Evolutionary conservation across 2,888 invertebrate genomes (phyloP), one percentile per base, ranked within the genome.

Genomic region (Drosophila kanekoi): DNA sequence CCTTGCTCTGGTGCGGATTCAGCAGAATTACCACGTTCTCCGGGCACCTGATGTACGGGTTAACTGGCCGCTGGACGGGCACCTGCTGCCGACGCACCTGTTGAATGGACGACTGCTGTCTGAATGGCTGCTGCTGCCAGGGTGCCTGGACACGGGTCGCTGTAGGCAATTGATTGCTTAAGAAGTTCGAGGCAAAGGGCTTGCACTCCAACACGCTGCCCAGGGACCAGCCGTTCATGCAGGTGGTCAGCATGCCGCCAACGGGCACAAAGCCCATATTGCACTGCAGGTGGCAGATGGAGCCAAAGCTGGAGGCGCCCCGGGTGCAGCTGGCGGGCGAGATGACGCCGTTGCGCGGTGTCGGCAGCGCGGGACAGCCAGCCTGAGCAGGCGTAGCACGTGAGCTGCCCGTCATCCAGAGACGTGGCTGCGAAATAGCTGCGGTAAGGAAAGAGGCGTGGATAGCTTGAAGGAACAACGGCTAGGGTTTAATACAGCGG

Each of bases 1-100:
- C 88, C 5, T 83, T 90, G 10, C 68, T 76, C 41, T 92, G 91
- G 0, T 81, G 89, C 1, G 76, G 93, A 2, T 94, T 93, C 48
- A 95, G 92, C 48, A 93, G 93, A 37, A 94, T 93, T 35, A 93
- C 94, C 43, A 95, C 92, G 80, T 94, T 94, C 43, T 93, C 93
- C 0, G 95, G 95, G 85, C 95, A 96, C 77, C 93, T 94, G 69
- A 96, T 95, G 77, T 93, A 94, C 18, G 95, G 94, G 2, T n/a
- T 38, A 1, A 37, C 4, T 0, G 51, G 51, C 13, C 28, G 47
- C 13, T 60, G 60, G 1, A 58, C 14, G 5, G 64, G 38, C 0
- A 35, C 9, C 8, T 28, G 43, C 28, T 49, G 67, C 11, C 33
- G 41, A 16, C 23, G 57, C 44, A 35, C 20, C 5, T 23, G 48